Evolutionary conservation across 2,113 vertebrate species (phyloP), one percentile per base, ranked within the genome.

Genomic region (Falcunculus frontatus): DNA sequence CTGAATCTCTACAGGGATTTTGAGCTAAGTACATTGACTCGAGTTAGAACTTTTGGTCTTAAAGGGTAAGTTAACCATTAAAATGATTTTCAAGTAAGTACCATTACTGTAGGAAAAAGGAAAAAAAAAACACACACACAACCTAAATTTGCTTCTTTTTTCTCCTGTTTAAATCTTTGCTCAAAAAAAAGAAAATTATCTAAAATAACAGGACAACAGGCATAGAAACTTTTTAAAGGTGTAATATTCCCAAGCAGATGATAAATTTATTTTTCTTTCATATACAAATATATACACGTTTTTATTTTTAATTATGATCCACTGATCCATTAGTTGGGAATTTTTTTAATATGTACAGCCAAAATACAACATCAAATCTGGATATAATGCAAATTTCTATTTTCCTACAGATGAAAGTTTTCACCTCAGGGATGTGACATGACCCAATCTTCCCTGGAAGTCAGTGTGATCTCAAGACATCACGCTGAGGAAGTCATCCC

Each of bases 1-100:
- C 44, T 89, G 96, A 97, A 75, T 92, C 93, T 95, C 96, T 96
- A 39, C 91, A 94, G 95, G 92, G 97, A 97, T 86, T 95, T 96
- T 94, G 87, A 86, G 79, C 73, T 97, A 97, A 97, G 95, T 96
- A 91, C 72, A 53, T 95, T 3, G 56, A 96, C 76, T 94, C 70
- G 52, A 84, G 80, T 77, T 91, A 84, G 89, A 96, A 93, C 88
- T 96, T 95, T 95, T 79, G 65, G 92, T 93, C 93, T 96, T 95
- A 94, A 95, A 96, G 86, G 84, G 89, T 87, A 95, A 94, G 65
- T 92, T 78, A 95, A 76, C 82, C 76, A 57, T 96, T 94, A 94
- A 90, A 92, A 83, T 41, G 0, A 69, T 91, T 96, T 94, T 39
- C 33, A 75, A 91, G 56, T 87, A 75, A 95, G 60, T 37, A 42